Percentiles rank a stretch among this genome's conserved stretches.
Conservation (phyloP, 2,113 vertebrate species). For the Stegostoma tigrinum region DNA sequence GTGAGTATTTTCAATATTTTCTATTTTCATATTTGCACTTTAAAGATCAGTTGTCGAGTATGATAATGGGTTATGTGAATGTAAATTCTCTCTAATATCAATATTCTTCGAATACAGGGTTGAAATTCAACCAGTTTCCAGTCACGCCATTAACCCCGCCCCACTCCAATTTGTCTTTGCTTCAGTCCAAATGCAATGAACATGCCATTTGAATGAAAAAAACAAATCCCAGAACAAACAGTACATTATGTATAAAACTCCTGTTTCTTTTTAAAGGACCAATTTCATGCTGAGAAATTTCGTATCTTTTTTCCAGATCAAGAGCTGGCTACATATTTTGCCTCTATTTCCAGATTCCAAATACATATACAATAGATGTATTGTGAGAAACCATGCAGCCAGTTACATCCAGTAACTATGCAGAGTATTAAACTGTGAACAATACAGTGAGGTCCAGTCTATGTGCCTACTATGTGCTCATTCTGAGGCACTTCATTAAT, state of each 20-base stretch:
- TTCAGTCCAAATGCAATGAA: not conserved
- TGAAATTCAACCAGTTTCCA: not conserved
- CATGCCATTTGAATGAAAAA: not conserved
- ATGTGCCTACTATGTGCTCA: not conserved
- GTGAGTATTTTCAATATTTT: too few species aligned
- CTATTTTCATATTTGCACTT: not conserved
- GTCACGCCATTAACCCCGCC: too few species aligned
- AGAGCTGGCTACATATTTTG: constrained; percentile 11
- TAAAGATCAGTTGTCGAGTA: not conserved
- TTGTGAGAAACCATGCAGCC: constrained; percentile 18
- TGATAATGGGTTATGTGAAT: not conserved
- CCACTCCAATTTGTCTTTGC: not conserved
- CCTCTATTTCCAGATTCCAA: not conserved
- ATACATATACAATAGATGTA: not conserved
- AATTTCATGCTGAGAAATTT: not conserved
- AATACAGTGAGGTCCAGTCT: not conserved
- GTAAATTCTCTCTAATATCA: not conserved
- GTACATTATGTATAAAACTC: not conserved
- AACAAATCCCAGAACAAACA: not conserved
- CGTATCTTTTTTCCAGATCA: not conserved
- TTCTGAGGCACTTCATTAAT: not conserved
- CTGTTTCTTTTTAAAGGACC: not conserved
- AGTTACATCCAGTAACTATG: not conserved
- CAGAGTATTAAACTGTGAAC: constrained; percentile 4
- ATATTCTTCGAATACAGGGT: not conserved